Percentiles rank a stretch among this genome's conserved stretches.
Conservation (phyloP, 2,113 vertebrate genomes). For the Pterocles gutturalis region DNA sequence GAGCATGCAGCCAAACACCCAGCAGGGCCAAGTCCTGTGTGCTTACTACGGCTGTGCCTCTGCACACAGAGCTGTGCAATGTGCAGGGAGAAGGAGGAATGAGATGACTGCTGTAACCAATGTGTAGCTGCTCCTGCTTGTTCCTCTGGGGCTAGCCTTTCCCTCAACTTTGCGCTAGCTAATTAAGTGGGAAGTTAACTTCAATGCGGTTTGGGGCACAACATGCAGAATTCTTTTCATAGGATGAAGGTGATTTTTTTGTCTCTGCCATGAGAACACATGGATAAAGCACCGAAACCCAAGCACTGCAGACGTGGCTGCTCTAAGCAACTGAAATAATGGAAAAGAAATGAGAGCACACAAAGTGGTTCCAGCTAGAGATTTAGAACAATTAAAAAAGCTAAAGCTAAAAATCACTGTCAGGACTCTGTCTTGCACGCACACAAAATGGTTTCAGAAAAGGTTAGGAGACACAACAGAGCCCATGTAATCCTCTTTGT, state of each 20-base stretch:
- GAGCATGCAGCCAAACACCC: accelerated
- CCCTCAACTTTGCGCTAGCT: neutral
- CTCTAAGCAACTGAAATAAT: neutral
- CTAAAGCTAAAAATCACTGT: neutral
- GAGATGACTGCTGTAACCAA: neutral
- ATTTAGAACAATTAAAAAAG: neutral
- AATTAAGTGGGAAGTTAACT: neutral
- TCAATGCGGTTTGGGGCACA: neutral
- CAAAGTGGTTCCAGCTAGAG: neutral
- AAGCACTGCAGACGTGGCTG: neutral
- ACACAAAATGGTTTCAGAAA: neutral
- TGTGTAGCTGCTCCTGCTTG: neutral
- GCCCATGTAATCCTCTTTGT: slow-evolving; percentile 19
- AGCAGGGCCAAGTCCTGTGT: accelerated
- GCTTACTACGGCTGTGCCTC: accelerated
- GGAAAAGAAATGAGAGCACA: neutral
- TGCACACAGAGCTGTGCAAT: accelerated
- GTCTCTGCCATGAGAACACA: neutral
- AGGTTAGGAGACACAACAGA: neutral
- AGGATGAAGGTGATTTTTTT: neutral
- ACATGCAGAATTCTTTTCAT: neutral
- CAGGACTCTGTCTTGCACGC: neutral
- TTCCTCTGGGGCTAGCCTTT: neutral
- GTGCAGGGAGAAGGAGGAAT: neutral
- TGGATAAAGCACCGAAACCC: neutral